These are phyloP conservation scores for Eidolon helvum DNA, from an alignment of 2,113 vertebrate species.

Conservation along the genomic window DNA sequence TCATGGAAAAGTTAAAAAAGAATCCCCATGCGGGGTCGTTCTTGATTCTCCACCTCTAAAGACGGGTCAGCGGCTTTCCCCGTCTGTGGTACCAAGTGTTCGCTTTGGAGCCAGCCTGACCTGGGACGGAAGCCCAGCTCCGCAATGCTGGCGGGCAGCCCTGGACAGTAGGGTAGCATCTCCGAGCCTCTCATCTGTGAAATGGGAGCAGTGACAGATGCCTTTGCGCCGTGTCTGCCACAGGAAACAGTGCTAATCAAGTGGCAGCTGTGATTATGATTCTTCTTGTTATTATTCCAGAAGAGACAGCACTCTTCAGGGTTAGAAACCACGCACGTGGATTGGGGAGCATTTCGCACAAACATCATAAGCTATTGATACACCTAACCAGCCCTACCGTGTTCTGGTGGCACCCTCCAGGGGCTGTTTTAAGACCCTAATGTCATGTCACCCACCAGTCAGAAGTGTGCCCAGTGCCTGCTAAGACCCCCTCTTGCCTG, in stretches of 20 bases:
- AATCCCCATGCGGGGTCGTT: neutral
- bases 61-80: neutral
- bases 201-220: neutral
- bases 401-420: neutral
- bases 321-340: neutral
- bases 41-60: neutral
- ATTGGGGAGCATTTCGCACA: neutral
- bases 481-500: neutral
- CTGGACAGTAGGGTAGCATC: neutral
- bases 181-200: neutral
- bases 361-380: neutral
- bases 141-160: neutral
- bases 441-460: no score
- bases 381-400: fast-evolving
- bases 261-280: neutral
- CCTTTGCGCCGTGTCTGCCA: neutral
- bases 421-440: neutral
- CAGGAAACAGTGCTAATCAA: neutral
- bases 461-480: neutral
- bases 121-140: neutral
- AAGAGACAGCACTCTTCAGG: neutral
- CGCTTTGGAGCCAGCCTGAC: neutral
- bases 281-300: neutral
- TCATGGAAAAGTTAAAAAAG: neutral
- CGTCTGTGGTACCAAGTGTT: neutral